Conservation (phyloP, 1,140 invertebrate genomes). For the Matsumurasca onukii region DNA sequence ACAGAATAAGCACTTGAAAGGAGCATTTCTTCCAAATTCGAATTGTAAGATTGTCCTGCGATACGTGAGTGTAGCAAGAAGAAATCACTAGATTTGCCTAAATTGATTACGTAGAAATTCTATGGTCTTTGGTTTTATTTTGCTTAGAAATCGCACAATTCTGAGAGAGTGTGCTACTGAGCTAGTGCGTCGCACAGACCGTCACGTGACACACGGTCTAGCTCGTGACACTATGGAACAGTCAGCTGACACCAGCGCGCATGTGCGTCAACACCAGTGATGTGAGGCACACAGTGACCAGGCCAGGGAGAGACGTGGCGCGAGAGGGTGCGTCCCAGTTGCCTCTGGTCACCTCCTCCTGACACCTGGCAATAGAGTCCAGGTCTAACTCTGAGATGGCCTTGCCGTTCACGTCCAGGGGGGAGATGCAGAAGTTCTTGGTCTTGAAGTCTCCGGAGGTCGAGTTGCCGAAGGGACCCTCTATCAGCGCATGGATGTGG, state of each 20-base stretch:
- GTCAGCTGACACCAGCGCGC: constrained; percentile 3
- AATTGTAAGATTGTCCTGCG: too few relatives aligned
- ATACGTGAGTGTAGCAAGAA: too few relatives aligned
- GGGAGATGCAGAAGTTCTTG: constrained; percentile 83
- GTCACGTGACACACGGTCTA: too few relatives aligned
- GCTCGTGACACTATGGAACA: neutral
- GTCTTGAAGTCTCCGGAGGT: constrained; percentile 63
- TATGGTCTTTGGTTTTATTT: too few relatives aligned
- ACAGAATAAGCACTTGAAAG: too few relatives aligned
- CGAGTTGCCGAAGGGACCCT: constrained; percentile 68
- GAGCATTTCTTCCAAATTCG: too few relatives aligned
- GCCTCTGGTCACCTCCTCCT: constrained; percentile 63
- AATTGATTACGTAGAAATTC: too few relatives aligned
- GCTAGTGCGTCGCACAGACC: too few relatives aligned
- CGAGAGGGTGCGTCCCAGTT: constrained; percentile 58
- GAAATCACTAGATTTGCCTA: too few relatives aligned
- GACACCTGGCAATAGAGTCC: constrained; percentile 61
- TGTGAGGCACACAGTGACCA: constrained; percentile 1
- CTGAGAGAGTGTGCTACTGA: too few relatives aligned
- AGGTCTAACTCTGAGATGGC: constrained; percentile 68
- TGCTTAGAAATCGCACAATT: too few relatives aligned
- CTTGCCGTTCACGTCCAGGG: constrained; percentile 73
- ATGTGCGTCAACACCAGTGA: neutral
- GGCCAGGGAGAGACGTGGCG: neutral
- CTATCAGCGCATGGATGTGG: constrained; percentile 69